A percentile compares a stretch with the other conserved stretches of the same genome.
Evolutionary conservation across 2,888 invertebrate genomes (phyloP).

Genomic region (Amphipyra berbera): DNA sequence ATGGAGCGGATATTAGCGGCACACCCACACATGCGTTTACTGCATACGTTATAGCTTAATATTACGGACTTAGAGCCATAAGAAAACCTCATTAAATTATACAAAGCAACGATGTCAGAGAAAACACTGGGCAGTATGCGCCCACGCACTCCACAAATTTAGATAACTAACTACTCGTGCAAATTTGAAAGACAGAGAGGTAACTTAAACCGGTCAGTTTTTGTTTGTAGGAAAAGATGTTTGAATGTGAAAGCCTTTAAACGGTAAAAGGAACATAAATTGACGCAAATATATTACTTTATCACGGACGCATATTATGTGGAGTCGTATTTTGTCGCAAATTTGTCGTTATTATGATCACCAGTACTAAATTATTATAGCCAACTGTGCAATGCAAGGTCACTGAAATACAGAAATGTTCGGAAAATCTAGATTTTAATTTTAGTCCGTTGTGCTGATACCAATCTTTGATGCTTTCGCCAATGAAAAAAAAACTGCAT

Average conservation of each 20-base stretch:
- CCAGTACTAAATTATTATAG: constrained; percentile 38
- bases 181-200: constrained; percentile 33
- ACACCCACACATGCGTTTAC: constrained; percentile 72
- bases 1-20: constrained; percentile 75
- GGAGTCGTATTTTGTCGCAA: constrained; percentile 34
- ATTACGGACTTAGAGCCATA: constrained; percentile 52
- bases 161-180: constrained; percentile 38
- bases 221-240: constrained; percentile 40
- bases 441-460: constrained; percentile 30
- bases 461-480: constrained; percentile 48
- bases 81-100: constrained; percentile 70
- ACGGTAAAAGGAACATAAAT: constrained; percentile 39
- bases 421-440: constrained; percentile 47
- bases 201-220: constrained; percentile 32
- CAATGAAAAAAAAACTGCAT: constrained; percentile 36
- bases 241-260: constrained; percentile 43
- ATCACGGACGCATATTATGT: constrained; percentile 22
- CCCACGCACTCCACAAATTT: constrained; percentile 56
- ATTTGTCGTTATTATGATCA: constrained; percentile 41
- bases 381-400: constrained; percentile 53
- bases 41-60: constrained; percentile 72
- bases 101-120: constrained; percentile 67
- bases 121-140: constrained; percentile 58
- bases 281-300: constrained; percentile 26
- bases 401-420: constrained; percentile 37